phyloP scores from a whole-genome alignment of 2,113 vertebrate genomes.

The Oryzias melastigma region DNA sequence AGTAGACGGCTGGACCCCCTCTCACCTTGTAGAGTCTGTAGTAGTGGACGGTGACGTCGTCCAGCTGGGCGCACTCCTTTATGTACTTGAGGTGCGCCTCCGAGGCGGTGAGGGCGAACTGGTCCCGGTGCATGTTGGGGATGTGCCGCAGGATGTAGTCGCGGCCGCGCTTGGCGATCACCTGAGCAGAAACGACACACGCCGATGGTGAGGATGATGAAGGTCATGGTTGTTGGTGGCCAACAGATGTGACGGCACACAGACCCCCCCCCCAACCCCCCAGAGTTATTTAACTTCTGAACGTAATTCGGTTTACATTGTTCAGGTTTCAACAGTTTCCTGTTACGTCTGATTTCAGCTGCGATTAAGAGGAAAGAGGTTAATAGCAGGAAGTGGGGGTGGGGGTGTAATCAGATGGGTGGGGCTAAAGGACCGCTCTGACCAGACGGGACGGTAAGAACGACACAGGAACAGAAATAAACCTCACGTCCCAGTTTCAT shows the following conservation, averaged over 20 bases:
- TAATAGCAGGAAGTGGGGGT: conserved; percentile 70
- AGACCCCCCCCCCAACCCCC: no score
- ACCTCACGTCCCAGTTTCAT: conserved; percentile 50
- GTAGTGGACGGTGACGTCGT: conserved; percentile 95
- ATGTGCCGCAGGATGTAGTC: conserved; percentile 98
- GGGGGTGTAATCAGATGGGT: conserved; percentile 58
- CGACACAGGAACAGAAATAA: conserved; percentile 56
- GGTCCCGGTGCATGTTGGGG: conserved; percentile 98
- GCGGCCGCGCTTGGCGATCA: conserved; percentile 92
- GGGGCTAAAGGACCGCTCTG: conserved; percentile 22
- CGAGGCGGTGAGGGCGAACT: conserved; percentile 93
- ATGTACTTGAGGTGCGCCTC: conserved; percentile 97
- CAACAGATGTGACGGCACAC: conserved; percentile 33
- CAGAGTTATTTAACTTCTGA: no score
- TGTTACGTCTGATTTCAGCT: conserved; percentile 37
- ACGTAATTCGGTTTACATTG: conserved; percentile 5
- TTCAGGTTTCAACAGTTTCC: conserved; percentile 65
- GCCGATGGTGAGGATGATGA: conserved; percentile 11
- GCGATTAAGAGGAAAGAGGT: conserved; percentile 55
- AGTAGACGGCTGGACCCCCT: not conserved
- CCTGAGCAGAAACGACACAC: conserved; percentile 71
- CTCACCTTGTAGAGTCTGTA: conserved; percentile 95
- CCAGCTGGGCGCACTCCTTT: conserved; percentile 92
- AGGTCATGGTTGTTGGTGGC: conserved; percentile 14
- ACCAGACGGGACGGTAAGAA: no score